Base-by-base conservation (phyloP, 1,140 invertebrate species). In the Euura lappo region DNA sequence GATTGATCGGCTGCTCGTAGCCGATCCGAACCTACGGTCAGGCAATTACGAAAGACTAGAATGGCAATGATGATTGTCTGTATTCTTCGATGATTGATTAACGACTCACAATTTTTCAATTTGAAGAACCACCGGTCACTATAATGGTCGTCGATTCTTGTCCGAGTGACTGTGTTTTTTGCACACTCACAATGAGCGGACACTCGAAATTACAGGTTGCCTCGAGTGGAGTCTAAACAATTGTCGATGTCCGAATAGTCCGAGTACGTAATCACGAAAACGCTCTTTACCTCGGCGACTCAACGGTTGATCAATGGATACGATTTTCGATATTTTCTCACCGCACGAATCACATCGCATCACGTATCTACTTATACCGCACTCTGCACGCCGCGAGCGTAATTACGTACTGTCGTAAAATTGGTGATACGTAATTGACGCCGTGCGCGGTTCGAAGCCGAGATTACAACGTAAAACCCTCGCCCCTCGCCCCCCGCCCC, bases 321-420 rank as follows among this genome's bases (percentile, higher is more conserved):
- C 51, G 51, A 60, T 60, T 60, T 11, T 6, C 13, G 3, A 60
- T n/a, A 6, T 60, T 60, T 60, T 60, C 13, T 60, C 13, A 3
- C 51, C 6, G 51, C 13, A 11, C 13, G 51, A 8, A 3, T 11
- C 5, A n/a, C 51, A 11, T 11, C 3, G 10, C 51, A 11, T n/a
- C 8, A 60, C 51, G 51, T 60, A 6, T 8, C 8, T 60, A 51
- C 11, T 6, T 51, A 60, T 60, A 60, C 5, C 13, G 8, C 51
- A 60, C 51, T 8, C 13, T 11, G 51, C 51, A 11, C 13, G 13
- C 13, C 51, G 51, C 51, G 51, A 60, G 51, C 51, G 51, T 60
- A 60, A 60, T 60, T 60, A 60, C 51, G 51, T 8, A 60, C 13
- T 60, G 51, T 60, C 51, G 51, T 60, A 60, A 60, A 60, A 60